Base-by-base conservation (phyloP, 2,888 invertebrate species). In the Scelioninae gen. 1 region DNA sequence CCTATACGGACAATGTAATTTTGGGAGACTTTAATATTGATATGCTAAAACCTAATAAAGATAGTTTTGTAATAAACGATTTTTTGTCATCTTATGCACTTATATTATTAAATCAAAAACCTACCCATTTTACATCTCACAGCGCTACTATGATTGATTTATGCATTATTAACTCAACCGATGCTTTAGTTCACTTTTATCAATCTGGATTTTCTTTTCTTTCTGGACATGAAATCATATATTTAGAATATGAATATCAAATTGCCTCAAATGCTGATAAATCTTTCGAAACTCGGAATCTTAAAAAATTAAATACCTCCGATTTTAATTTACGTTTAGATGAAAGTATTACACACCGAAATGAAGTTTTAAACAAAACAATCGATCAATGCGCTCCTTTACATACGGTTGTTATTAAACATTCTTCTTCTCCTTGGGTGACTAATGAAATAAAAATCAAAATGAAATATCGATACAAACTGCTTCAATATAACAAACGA, bases 21-120 rank as follows among this genome's bases (percentile, higher is more conserved):
- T 43, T 43, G 43, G 43, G 43, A 6, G 43, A 43, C n/a, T 43
- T 43, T n/a, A 43, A 43, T n/a, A n/a, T 43, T n/a, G 43, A 43
- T n/a, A 43, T 43, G 43, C 10, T 43, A n/a, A 9, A n/a, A n/a
- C 0, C 3, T 2, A 43, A n/a, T 43, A 10, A 43, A n/a, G 43
- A 43, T 6, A 43, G 43, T 11, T 1, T 0, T n/a, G n/a, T n/a
- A 2, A 1, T 43, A 43, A 10, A n/a, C n/a, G 43, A 43, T 5
- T 43, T 43, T 43, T 6, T 43, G 11, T 43, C 43, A 43, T n/a
- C 43, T 0, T 43, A 43, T n/a, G 11, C 10, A 2, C n/a, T 43
- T 1, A 2, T 43, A 0, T n/a, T 43, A 5, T 43, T 43, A 43
- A 43, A 43, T 43, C 0, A 43, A 11, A 6, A 43, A 11, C 43